Evolutionary conservation across 2,113 vertebrate genomes (phyloP), one percentile per base, ranked within the genome.

Genomic region (Actenoides lindsayi): DNA sequence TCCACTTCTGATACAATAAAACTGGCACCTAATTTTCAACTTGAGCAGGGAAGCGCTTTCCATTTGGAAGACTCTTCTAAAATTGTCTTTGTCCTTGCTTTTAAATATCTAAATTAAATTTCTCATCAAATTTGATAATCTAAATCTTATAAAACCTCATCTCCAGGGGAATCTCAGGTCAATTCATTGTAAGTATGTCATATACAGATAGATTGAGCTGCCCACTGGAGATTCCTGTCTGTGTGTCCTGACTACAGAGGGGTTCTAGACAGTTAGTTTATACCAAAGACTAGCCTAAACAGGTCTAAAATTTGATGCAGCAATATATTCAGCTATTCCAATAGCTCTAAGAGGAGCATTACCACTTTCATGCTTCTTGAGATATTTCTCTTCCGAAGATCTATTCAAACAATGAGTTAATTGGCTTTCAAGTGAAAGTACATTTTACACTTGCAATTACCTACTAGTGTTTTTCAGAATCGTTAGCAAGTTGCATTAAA

Each of bases 401-500:
- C 59, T 81, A 59, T 71, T 74, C 25, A 83, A 83, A 89, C 88
- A 44, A 37, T 35, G 56, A 75, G 28, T 77, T 86, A 90, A 50
- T 41, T 90, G 50, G 92, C 86, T 92, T 80, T 59, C 23, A 83
- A 83, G 25, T 86, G 71, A 81, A 78, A 92, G 67, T 59, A 92
- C 16, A 15, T 90, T 90, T 97, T 90, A 37, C 28, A 42, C 76
- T 92, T 90, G 65, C 21, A 60, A n/a, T 86, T 90, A 48, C 39
- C 89, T 67, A 25, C 39, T 80, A 9, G 13, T 35, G 3, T 74
- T 87, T 87, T 78, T 60, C 56, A 78, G n/a, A 89, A 64, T 50
- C 73, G 88, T 93, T 90, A 89, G 69, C 83, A 75, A 90, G 77
- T 42, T 53, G 25, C 6, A 3, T 73, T 93, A 65, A 80, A 77